phyloP scores from a whole-genome alignment of 2,888 invertebrate genomes.

The Agapetus fuscipes region DNA sequence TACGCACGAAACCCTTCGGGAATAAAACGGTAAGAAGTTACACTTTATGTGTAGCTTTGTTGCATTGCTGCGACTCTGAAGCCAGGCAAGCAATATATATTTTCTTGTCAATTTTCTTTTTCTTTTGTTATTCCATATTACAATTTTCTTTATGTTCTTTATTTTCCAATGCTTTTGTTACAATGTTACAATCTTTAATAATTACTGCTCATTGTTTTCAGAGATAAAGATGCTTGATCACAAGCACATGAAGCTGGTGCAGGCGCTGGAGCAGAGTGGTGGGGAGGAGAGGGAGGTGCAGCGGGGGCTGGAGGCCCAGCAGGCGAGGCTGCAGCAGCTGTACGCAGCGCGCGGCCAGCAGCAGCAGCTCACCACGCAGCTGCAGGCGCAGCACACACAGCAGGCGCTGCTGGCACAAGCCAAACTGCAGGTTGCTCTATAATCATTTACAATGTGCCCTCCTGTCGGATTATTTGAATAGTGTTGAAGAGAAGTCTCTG shows the following conservation, averaged over 20 bases:
- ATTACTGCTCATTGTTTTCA: conserved; percentile 18
- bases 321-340: conserved; percentile 49
- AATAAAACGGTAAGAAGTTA: too few species aligned
- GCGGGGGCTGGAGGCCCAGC: conserved; percentile 49
- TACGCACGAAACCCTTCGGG: too few species aligned
- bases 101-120: neutral
- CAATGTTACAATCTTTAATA: too few species aligned
- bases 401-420: conserved; percentile 50
- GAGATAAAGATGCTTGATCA: conserved; percentile 58
- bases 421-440: conserved; percentile 36
- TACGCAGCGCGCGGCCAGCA: conserved; percentile 51
- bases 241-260: conserved; percentile 60
- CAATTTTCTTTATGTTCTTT: too few species aligned
- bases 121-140: too few species aligned
- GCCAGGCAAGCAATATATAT: neutral
- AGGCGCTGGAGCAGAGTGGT: conserved; percentile 49
- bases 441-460: too few species aligned
- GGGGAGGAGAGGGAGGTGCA: conserved; percentile 47
- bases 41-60: too few species aligned
- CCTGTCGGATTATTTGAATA: too few species aligned
- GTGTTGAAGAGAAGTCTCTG: neutral
- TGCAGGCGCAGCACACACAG: conserved; percentile 44
- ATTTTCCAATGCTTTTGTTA: too few species aligned
- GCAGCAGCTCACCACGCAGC: conserved; percentile 47
- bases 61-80: too few species aligned